phyloP scores from a whole-genome alignment of 2,888 invertebrate genomes.

The Anoplius nigerrimus region DNA sequence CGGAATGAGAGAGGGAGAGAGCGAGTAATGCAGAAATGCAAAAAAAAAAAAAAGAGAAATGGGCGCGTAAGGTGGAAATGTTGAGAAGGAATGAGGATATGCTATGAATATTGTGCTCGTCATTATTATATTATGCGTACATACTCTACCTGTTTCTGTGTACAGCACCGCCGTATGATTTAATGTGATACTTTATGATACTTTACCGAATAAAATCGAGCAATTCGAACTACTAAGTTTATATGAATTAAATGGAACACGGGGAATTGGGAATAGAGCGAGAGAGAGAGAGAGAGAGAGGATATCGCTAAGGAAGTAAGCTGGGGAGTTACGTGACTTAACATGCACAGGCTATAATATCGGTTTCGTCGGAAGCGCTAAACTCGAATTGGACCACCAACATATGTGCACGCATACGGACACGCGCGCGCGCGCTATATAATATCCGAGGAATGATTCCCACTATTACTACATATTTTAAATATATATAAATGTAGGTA shows the following conservation, averaged over 20 bases:
- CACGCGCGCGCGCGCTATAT: too few relatives aligned
- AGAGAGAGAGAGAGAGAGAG: background rate
- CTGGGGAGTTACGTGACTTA: too few relatives aligned
- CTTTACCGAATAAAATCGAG: constrained; percentile 63
- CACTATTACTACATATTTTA: too few relatives aligned
- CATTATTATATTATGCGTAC: constrained; percentile 43
- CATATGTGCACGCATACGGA: too few relatives aligned
- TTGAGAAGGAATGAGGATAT: background rate
- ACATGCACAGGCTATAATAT: too few relatives aligned
- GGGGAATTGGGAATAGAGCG: background rate
- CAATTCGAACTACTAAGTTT: constrained; percentile 44
- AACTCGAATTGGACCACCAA: too few relatives aligned
- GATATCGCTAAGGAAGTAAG: background rate
- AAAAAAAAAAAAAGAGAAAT: constrained; percentile 1
- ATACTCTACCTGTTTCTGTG: constrained; percentile 60
- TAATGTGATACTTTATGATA: constrained; percentile 72
- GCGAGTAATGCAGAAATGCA: too few relatives aligned
- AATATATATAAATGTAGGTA: too few relatives aligned
- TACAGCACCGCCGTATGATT: constrained; percentile 72
- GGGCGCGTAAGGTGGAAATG: constrained; percentile 4
- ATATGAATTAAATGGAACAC: constrained; percentile 16
- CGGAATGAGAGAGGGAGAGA: constrained; percentile 37
- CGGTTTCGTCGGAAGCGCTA: too few relatives aligned
- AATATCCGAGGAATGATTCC: too few relatives aligned
- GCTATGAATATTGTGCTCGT: constrained; percentile 32